Evolutionary conservation across 2,888 invertebrate genomes (phyloP), one percentile per base, ranked within the genome.

Genomic region (Rotaria magnacalcarata): DNA sequence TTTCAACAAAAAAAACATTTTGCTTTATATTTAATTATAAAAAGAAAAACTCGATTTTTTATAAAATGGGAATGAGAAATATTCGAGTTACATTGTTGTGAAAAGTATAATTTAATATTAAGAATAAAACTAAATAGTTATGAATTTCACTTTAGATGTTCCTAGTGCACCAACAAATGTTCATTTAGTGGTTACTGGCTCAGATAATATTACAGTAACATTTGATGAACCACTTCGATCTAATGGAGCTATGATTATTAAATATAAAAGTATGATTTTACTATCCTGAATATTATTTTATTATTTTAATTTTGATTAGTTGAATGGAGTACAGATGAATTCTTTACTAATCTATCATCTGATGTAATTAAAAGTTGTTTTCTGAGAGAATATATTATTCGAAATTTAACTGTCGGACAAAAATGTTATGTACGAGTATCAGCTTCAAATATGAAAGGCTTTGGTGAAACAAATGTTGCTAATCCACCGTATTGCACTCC

Each of bases 311-410:
- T 84, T 86, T 34, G 89, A 90, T 86, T 89, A 96, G 96, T 97
- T 90, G 96, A 97, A 93, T 97, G 97, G 97, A 96, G 96, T 88
- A 93, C 94, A 16, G 93, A 94, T 85, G 94, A 95, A 10, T 95
- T 95, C 90, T 97, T 97, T 91, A 93, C 94, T 43, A n/a, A 80
- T 14, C 2, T 43, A 11, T 47, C 24, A 47, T 80, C n/a, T 47
- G 47, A 80, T 43, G 87, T 89, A 24, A 93, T 96, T 84, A 90
- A 89, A 86, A 94, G 95, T 89, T 92, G 94, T 88, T 93, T 93
- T 87, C 92, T 93, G 88, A 91, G 93, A 86, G 93, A 93, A 88
- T 93, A 93, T 88, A 92, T 92, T 87, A 92, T 94, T 87, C 93
- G 93, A n/a, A 94, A 94, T 80, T 92, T 97, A 87, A 94, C 94